Evolutionary conservation across 2,888 invertebrate species (phyloP).

Genomic region (Taenaris catops): DNA sequence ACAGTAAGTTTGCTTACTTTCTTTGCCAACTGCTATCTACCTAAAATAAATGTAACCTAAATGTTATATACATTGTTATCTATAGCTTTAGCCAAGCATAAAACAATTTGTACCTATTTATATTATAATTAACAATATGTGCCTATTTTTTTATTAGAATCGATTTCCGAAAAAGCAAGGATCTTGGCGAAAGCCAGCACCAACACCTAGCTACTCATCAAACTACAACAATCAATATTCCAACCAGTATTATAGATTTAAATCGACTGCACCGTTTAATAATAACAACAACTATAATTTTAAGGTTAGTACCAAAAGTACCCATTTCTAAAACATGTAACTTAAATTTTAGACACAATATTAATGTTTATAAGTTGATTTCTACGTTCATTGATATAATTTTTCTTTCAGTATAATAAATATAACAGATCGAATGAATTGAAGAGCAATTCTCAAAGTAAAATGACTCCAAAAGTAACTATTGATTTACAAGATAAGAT

Average conservation of each 20-base stretch:
- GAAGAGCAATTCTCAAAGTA: constrained; percentile 32
- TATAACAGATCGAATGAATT: constrained; percentile 43
- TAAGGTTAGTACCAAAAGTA: constrained; percentile 36
- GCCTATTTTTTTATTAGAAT: constrained; percentile 37
- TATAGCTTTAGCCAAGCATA: no score
- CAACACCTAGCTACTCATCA: constrained; percentile 40
- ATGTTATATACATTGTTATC: no score
- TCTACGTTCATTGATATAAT: not conserved
- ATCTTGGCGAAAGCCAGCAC: constrained; percentile 62
- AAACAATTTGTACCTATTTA: no score
- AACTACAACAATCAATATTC: constrained; percentile 60
- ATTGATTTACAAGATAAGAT: constrained; percentile 35
- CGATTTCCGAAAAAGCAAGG: constrained; percentile 66
- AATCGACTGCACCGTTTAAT: constrained; percentile 41
- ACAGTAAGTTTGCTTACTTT: constrained; percentile 34
- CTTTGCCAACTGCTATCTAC: no score
- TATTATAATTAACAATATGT: no score
- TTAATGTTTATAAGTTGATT: no score
- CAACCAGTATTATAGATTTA: constrained; percentile 59
- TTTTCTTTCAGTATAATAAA: constrained; percentile 33
- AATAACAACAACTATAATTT: constrained; percentile 44
- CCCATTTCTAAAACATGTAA: not conserved
- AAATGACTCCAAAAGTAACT: constrained; percentile 35
- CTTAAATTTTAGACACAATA: no score
- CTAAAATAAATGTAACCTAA: no score